These are phyloP conservation scores for Nemopilema nomurai DNA, from an alignment of 30 jellyfish, hydroid and myxozoan species.

Conservation along the genomic window DNA sequence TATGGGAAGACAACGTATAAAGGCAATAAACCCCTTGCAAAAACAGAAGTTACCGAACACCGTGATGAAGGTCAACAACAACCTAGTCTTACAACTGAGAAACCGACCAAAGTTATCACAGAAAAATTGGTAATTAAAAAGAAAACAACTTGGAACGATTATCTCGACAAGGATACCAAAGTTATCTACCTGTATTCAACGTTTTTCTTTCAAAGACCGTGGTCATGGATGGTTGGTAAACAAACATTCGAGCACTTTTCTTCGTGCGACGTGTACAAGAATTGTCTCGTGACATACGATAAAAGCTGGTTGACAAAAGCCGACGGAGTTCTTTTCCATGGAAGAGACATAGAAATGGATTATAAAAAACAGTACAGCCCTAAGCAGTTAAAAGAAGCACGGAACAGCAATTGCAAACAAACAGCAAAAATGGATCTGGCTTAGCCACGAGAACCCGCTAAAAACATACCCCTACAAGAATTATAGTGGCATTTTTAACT, in stretches of 20 bases:
- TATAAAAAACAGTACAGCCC: constrained; percentile 35
- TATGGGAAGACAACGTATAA: too few relatives aligned
- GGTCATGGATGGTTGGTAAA: constrained; percentile 62
- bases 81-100: too few relatives aligned
- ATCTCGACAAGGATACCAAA: constrained; percentile 30
- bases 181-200: constrained; percentile 78
- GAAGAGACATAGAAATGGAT: constrained; percentile 57
- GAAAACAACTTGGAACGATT: constrained; percentile 22
- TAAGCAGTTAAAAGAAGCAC: constrained; percentile 25
- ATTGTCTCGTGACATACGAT: constrained; percentile 81
- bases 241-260: constrained; percentile 46
- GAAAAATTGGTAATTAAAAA: too few relatives aligned
- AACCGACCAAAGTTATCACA: too few relatives aligned
- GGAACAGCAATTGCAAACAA: constrained; percentile 32
- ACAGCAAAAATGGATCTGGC: background rate
- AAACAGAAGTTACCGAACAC: too few relatives aligned
- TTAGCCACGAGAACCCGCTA: background rate
- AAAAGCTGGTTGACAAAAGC: constrained; percentile 59
- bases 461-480: background rate
- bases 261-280: constrained; percentile 41
- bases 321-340: constrained; percentile 83
- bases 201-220: constrained; percentile 37
- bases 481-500: background rate
- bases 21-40: too few relatives aligned
- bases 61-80: too few relatives aligned